Base-by-base conservation (phyloP, 2,888 invertebrate species). In the Temnothorax unifasciatus region DNA sequence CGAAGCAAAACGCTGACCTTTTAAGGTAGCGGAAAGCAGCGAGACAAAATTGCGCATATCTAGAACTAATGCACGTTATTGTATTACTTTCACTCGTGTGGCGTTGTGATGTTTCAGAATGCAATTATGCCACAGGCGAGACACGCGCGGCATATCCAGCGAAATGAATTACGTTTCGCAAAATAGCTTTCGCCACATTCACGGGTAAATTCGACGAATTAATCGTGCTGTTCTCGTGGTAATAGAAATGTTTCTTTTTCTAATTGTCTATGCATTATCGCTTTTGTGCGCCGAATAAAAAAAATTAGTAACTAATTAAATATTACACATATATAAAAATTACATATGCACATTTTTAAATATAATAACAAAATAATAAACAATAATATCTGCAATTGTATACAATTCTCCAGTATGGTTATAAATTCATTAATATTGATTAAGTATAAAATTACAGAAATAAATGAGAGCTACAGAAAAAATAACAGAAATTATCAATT, bases 131-230 rank as follows among this genome's bases (percentile, higher is more conserved):
- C 52, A 52, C 34, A 29, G 76, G 52, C 76, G 66, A 76, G 66
- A 66, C 66, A 66, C 66, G 76, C 52, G 66, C 52, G 38, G 41
- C 52, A 54, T 76, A 66, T 64, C 66, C 25, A 66, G 52, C 52
- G 52, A 76, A 76, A 76, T 76, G 66, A 76, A 76, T 76, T 76
- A 76, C 66, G 52, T 76, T 76, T 76, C 25, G 66, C 52, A 66
- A 76, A 76, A 76, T 76, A 52, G 52, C 66, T 66, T 66, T 66
- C 41, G 38, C 76, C 52, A 76, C 50, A 52, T 76, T 18, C 52
- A 29, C 41, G 29, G 38, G 8, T 76, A 76, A 76, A 76, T 76
- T 76, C 52, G 52, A 66, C 76, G 13, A 41, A 76, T 76, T 76
- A 76, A 76, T 54, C 52, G 52, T 18, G 29, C 9, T 63, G 47